Percentiles rank a stretch among this genome's conserved stretches.
These are phyloP conservation scores for Rotaria macrura DNA, from an alignment of 2,888 invertebrate genomes.

Conservation along the genomic window DNA sequence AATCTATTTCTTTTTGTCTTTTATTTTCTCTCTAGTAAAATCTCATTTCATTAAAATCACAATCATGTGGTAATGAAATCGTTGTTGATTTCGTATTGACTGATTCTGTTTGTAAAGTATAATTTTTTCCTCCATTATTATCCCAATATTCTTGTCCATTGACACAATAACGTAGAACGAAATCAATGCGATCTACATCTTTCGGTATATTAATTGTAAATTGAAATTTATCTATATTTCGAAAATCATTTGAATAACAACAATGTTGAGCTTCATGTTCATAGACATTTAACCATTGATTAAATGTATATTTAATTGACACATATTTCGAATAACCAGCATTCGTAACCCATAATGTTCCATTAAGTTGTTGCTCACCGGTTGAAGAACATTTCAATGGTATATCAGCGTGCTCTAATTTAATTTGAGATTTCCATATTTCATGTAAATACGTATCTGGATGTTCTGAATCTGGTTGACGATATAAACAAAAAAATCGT, in stretches of 20 bases:
- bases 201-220: neutral
- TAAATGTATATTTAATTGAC: constrained; percentile 10
- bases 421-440: constrained; percentile 12
- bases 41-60: constrained; percentile 20
- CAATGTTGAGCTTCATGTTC: neutral
- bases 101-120: neutral
- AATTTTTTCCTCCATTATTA: constrained; percentile 6
- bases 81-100: neutral
- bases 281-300: constrained; percentile 1
- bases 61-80: neutral
- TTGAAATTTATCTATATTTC: constrained; percentile 11
- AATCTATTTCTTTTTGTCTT: neutral
- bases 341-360: constrained; percentile 6
- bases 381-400: neutral
- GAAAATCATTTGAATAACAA: neutral
- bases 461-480: constrained; percentile 1
- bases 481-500: neutral
- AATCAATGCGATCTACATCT: constrained; percentile 16
- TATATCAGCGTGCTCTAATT: constrained; percentile 21
- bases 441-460: constrained; percentile 5
- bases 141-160: neutral
- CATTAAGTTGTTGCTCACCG: neutral
- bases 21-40: neutral
- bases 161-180: neutral
- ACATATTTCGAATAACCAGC: neutral